phyloP scores from a whole-genome alignment of 1,140 invertebrate species.

The Orchesella cincta region DNA sequence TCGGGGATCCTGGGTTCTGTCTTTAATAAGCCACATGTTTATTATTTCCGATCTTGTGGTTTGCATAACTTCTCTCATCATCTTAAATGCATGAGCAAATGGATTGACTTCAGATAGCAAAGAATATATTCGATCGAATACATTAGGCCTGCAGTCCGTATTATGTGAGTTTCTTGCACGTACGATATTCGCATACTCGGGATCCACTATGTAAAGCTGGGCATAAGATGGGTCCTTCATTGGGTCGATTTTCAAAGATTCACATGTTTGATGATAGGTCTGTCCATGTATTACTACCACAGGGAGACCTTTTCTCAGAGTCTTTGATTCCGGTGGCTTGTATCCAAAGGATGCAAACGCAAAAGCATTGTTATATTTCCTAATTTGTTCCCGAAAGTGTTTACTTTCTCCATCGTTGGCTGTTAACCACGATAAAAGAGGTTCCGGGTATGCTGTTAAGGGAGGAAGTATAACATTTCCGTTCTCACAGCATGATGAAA shows the following conservation, averaged over 20 bases:
- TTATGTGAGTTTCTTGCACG: background rate
- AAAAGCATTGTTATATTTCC: constrained; percentile 14
- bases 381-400: background rate
- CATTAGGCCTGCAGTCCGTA: background rate
- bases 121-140: background rate
- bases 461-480: background rate
- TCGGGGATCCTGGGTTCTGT: constrained; percentile 42
- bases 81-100: constrained; percentile 8
- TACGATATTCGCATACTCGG: background rate
- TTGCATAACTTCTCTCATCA: constrained; percentile 11
- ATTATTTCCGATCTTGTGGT: background rate
- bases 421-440: background rate
- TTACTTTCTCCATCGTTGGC: background rate
- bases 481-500: background rate
- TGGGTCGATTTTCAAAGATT: background rate
- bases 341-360: constrained; percentile 21
- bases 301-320: background rate
- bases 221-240: background rate
- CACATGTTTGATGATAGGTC: background rate
- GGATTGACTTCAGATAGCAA: background rate
- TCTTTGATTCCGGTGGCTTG: background rate
- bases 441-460: background rate
- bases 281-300: background rate
- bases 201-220: constrained; percentile 14
- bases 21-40: background rate